Base-by-base conservation (phyloP, 2,113 vertebrate species). In the Zosterops borbonicus region DNA sequence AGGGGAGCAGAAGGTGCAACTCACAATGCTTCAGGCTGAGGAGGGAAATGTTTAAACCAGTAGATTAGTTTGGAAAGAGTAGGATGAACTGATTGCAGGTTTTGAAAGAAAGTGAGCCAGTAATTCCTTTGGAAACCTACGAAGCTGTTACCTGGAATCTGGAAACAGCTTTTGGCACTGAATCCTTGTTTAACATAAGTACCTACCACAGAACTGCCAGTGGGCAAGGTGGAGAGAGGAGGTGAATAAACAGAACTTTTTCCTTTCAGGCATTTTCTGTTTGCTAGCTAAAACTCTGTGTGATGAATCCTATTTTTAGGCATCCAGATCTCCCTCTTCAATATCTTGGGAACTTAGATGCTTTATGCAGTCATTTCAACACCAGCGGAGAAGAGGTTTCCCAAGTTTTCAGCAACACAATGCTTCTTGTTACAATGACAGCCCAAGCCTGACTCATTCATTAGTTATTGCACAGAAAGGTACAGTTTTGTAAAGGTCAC, bases 131-230 rank as follows among this genome's bases (percentile, higher is more conserved):
- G 88, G 85, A 94, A 93, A 86, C 23, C 15, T 56, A 69, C 73
- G 59, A 83, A 90, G 35, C 35, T 85, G 37, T 14, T 81, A 68
- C 75, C 55, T 81, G 80, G 80, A 94, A 92, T 37, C 46, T 60
- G 52, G 68, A 93, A 94, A 65, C 14, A 46, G 14, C 27, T 86
- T 86, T 90, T 93, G 92, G 88, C 89, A 70, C 33, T 78, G 59
- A 77, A 70, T 90, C 50, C 11, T 52, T 9, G 0, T 83, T 95
- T 95, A 69, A 55, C 39, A 13, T 53, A 74, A 76, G 9, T 73
- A 95, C 86, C 90, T 95, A 93, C 92, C 90, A 89, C 90, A 97
- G 59, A 92, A 75, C 29, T 87, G 92, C 94, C 80, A 28, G 35
- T 31, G 68, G 92, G 95, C 63, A 92, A 95, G 73, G 71, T 55